Base-by-base conservation (phyloP, 2,888 invertebrate genomes). In the Drosophila diplacantha region DNA sequence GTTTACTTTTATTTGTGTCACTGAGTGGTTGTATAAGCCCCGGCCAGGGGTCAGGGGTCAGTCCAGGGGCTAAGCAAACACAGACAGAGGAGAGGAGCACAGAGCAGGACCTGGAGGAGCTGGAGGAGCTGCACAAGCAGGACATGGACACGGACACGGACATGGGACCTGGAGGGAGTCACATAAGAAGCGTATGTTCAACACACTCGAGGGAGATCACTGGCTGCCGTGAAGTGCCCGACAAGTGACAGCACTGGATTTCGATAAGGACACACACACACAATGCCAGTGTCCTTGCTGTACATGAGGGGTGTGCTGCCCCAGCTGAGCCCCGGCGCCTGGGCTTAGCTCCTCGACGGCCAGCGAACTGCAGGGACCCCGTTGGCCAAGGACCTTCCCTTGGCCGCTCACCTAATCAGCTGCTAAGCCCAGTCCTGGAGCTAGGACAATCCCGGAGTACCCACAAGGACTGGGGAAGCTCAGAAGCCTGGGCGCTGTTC, bases 1-100 rank as follows among this genome's bases (percentile, higher is more conserved):
- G 80, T 80, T 80, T 80, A 80, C 80, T 80, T 83, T 83, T 80
- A 80, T 80, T 80, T 80, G 83, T 80, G 80, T 80, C 80, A 80
- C 80, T 78, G 83, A 80, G 80, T 80, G 80, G 83, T 83, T 83
- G 75, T 75, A 81, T 81, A 80, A 83, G 83, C 78, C 50, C 54
- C 69, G 58, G 49, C 35, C 56, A 64, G 49, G 61, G 61, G 47
- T 61, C 53, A 56, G 68, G 46, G 68, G 46, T 64, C 65, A 49
- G 65, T 37, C 31, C 31, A 32, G 39, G 31, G 65, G 66, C 35
- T 50, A 57, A 54, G 61, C 46, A 55, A 52, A 55, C 32, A 51
- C 51, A 63, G 49, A 55, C 41, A 47, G 35, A 5, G 11, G 24
- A 9, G 24, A 9, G 41, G 41, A 24, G 41, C 9, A 29, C n/a